These are phyloP conservation scores for Phymorhynchus buccinoides DNA, from an alignment of 1,140 invertebrate species.

Conservation along the genomic window DNA sequence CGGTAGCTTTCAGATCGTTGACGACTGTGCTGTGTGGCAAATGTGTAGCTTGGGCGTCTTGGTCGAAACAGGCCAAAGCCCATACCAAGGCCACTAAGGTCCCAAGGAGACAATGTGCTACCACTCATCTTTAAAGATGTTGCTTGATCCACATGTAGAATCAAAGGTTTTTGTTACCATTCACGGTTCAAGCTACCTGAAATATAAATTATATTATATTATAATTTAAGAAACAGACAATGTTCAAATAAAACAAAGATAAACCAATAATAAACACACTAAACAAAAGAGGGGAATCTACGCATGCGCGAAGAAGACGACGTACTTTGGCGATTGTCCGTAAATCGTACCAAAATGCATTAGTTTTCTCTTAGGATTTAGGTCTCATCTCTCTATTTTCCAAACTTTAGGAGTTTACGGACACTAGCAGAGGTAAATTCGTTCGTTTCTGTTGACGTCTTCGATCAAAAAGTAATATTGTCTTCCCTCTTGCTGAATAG, in stretches of 20 bases:
- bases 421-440: too few relatives aligned
- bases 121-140: constrained; percentile 23
- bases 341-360: too few relatives aligned
- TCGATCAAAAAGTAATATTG: too few relatives aligned
- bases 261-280: too few relatives aligned
- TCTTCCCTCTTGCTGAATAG: too few relatives aligned
- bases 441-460: too few relatives aligned
- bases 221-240: background rate
- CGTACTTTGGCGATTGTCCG: too few relatives aligned
- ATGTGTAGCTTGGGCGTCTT: constrained; percentile 69
- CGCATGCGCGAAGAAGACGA: too few relatives aligned
- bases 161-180: background rate
- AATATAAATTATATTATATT: background rate
- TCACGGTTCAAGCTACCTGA: background rate
- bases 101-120: constrained; percentile 64
- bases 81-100: constrained; percentile 65
- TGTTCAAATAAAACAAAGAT: background rate
- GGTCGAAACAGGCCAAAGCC: constrained; percentile 70
- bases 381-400: too few relatives aligned
- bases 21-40: constrained; percentile 65
- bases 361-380: too few relatives aligned
- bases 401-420: too few relatives aligned
- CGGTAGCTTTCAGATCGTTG: constrained; percentile 70
- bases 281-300: too few relatives aligned
- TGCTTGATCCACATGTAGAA: background rate